Conservation (phyloP, 2,113 vertebrate genomes). For the Rhinolophus sinicus region DNA sequence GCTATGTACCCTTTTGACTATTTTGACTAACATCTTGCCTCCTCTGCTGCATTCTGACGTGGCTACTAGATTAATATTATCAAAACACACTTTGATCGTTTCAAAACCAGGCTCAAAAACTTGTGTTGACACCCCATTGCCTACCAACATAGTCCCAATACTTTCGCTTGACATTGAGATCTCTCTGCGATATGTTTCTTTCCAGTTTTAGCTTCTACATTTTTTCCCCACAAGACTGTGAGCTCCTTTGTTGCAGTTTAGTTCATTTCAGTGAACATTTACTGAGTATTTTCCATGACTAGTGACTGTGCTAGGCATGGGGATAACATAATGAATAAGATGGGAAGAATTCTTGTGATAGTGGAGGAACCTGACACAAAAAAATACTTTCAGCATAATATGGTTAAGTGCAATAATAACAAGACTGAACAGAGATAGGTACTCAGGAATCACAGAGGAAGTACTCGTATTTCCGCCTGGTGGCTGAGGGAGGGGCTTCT, state of each 20-base stretch:
- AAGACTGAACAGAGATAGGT: not conserved
- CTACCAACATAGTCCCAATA: conserved; percentile 27
- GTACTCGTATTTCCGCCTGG: not conserved
- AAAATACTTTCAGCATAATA: not conserved
- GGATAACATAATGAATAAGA: conserved; percentile 5
- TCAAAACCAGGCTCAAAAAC: conserved; percentile 45
- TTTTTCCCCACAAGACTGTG: not conserved
- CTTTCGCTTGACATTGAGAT: conserved; percentile 47
- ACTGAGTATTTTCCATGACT: conserved; percentile 20
- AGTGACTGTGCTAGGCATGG: not conserved
- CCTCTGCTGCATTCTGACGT: not conserved
- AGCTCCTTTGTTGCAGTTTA: conserved; percentile 12
- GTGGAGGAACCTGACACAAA: not conserved
- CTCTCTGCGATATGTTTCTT: not conserved
- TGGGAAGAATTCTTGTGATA: conserved; percentile 8
- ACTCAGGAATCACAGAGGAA: not conserved
- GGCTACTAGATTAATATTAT: conserved; percentile 15
- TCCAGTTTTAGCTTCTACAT: not conserved
- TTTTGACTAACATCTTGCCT: conserved; percentile 23
- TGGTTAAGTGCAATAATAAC: not conserved
- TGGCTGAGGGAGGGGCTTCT: not conserved
- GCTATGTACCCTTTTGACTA: not conserved
- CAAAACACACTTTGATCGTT: conserved; percentile 42
- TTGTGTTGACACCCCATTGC: not conserved
- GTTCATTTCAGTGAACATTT: conserved; percentile 32